Evolutionary conservation across 2,797 vertebrate genomes (phyloP).

Genomic region (Spinus olivaceus): DNA sequence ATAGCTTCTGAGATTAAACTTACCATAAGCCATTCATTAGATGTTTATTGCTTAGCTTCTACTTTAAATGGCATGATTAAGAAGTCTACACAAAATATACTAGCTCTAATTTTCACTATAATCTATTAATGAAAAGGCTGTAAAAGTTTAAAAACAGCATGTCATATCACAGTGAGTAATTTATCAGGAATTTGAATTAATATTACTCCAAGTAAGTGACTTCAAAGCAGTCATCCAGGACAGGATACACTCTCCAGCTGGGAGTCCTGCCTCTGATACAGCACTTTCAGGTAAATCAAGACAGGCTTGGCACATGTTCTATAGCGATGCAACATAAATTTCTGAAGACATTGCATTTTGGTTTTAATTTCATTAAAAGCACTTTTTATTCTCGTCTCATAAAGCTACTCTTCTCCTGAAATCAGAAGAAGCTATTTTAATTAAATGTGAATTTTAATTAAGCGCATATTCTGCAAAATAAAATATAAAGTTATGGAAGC

Average conservation of each 20-base stretch:
- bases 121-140: constrained; percentile 57
- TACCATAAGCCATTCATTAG: constrained; percentile 62
- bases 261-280: not conserved
- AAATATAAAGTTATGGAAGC: not conserved
- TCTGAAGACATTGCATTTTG: not conserved
- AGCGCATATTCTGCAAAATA: not conserved
- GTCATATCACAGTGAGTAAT: constrained; percentile 46
- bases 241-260: not conserved
- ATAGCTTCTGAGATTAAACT: constrained; percentile 67
- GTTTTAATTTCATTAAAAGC: not conserved
- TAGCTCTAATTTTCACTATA: constrained; percentile 56
- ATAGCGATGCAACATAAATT: not conserved
- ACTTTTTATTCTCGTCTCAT: not conserved
- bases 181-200: constrained; percentile 54
- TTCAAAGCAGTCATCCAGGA: not conserved
- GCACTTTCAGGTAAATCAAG: not conserved
- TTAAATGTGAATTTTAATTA: not conserved
- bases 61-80: constrained; percentile 52
- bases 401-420: not conserved
- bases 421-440: not conserved
- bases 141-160: constrained; percentile 58
- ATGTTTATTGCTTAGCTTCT: constrained; percentile 65
- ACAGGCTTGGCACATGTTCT: not conserved
- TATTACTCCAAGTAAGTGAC: constrained; percentile 51
- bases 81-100: constrained; percentile 60